Evolutionary conservation across 2,888 invertebrate species (phyloP).

Genomic region (Eutolmus rufibarbis): DNA sequence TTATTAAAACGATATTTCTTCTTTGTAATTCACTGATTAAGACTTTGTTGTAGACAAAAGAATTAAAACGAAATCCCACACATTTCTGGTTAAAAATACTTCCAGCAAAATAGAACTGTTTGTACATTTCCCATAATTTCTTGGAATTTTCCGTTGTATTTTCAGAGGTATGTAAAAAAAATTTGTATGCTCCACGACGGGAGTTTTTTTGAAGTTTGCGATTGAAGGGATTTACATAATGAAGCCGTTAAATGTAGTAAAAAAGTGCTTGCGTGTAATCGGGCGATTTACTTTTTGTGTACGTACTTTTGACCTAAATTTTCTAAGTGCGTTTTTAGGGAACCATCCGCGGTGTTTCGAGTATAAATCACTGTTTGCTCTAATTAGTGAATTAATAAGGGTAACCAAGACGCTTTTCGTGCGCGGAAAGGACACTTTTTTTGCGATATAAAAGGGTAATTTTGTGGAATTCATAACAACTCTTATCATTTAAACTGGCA

Average conservation of each 20-base stretch:
- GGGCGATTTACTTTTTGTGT: not conserved
- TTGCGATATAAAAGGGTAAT: not conserved
- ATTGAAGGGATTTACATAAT: not conserved
- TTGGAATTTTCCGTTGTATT: not conserved
- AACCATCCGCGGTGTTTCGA: not conserved
- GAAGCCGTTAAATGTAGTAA: not conserved
- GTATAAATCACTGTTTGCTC: not conserved
- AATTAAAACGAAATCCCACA: not conserved
- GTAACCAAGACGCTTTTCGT: not conserved
- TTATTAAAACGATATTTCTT: not conserved
- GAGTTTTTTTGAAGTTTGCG: not conserved
- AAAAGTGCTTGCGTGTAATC: not conserved
- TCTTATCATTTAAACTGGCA: not conserved
- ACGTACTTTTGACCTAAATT: not conserved
- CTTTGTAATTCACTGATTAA: not conserved
- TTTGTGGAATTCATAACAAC: not conserved
- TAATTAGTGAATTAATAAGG: not conserved
- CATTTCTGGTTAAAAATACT: not conserved
- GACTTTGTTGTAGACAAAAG: not conserved
- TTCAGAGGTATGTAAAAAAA: not conserved
- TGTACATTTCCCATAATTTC: not conserved
- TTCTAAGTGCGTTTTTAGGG: not conserved
- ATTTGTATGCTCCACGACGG: not conserved
- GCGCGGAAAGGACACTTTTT: not conserved
- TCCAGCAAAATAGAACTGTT: not conserved